Evolutionary conservation across 2,113 vertebrate genomes (phyloP).

Genomic region (Physeter macrocephalus): DNA sequence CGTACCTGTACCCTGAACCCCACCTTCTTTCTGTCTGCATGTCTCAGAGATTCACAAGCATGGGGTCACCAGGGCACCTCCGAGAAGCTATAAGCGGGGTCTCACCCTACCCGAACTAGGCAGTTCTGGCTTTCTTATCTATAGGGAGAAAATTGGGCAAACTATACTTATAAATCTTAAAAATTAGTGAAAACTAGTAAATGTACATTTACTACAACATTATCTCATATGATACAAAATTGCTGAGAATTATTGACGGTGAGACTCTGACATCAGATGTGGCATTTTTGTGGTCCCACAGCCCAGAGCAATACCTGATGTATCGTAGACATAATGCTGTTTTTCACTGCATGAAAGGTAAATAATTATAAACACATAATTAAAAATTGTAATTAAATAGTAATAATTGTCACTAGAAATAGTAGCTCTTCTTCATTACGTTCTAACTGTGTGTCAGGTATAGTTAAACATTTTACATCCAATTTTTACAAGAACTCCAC

Average conservation of each 20-base stretch:
- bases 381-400: background rate
- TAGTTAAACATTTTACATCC: background rate
- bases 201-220: background rate
- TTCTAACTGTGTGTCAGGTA: background rate
- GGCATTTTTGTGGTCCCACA: background rate
- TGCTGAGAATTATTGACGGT: background rate
- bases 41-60: background rate
- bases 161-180: background rate
- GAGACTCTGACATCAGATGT: background rate
- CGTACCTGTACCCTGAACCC: rapidly evolving
- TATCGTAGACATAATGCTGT: background rate
- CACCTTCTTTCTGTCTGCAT: background rate
- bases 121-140: background rate
- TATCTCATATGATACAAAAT: background rate
- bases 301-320: background rate
- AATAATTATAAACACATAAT: background rate
- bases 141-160: background rate
- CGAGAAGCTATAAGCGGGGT: background rate
- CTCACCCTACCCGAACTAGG: background rate
- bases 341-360: background rate
- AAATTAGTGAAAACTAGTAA: background rate
- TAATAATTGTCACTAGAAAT: background rate
- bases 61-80: rapidly evolving
- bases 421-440: background rate
- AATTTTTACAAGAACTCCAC: background rate